phyloP scores from a whole-genome alignment of 2,888 invertebrate genomes.

The Orthosia incerta region DNA sequence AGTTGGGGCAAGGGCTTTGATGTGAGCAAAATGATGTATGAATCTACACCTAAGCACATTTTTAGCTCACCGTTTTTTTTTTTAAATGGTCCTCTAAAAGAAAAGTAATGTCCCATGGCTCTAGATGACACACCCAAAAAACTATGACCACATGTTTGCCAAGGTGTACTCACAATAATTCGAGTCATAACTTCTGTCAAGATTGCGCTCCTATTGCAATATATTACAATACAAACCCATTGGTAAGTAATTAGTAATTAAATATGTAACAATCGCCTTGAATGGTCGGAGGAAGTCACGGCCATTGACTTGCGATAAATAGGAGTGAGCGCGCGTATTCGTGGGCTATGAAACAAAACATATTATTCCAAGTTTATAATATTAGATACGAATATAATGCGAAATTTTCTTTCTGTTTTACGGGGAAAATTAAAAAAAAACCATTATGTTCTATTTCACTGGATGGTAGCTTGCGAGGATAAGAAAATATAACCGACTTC shows the following conservation, averaged over 20 bases:
- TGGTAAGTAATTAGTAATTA: conserved; percentile 49
- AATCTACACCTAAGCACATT: too few species aligned
- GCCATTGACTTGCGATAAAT: conserved; percentile 75
- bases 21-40: too few species aligned
- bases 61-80: too few species aligned
- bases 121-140: background rate
- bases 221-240: conserved; percentile 24
- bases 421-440: too few species aligned
- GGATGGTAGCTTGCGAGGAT: background rate
- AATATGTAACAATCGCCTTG: conserved; percentile 68
- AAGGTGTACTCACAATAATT: conserved; percentile 19
- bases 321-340: conserved; percentile 32
- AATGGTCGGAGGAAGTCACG: conserved; percentile 73
- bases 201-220: conserved; percentile 16
- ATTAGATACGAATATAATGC: background rate
- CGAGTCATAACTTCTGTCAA: conserved; percentile 11
- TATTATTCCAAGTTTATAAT: background rate
- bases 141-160: background rate
- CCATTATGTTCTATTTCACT: background rate
- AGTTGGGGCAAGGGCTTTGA: too few species aligned
- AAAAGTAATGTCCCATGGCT: too few species aligned
- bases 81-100: too few species aligned
- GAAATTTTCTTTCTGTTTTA: background rate
- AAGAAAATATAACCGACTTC: too few species aligned
- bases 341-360: conserved; percentile 24